Evolutionary conservation across 1,140 invertebrate genomes (phyloP), one percentile per base, ranked within the genome.

Genomic region (Drosophila sechellia): DNA sequence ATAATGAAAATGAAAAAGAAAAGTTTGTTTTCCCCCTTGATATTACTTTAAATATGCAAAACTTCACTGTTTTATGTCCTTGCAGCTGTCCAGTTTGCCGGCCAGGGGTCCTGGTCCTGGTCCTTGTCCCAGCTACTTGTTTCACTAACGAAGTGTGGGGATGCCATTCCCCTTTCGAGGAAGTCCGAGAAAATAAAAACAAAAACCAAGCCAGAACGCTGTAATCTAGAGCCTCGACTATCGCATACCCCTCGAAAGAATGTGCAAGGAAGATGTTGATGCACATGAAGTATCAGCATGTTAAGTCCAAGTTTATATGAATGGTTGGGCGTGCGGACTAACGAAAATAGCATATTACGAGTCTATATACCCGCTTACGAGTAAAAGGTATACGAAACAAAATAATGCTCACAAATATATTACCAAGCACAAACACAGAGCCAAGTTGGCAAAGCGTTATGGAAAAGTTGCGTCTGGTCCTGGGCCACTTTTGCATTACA

Each of bases 401-500:
- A 48, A 65, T 58, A 65, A 68, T 66, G 71, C 55, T 74, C 39
- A 60, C 72, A 69, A 77, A 77, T 69, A 77, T 69, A 77, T 76
- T 76, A 69, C 68, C 43, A 20, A 68, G 45, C 40, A 53, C 48
- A 58, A 37, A 52, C n/a, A 56, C 15, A 31, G 17, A 48, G 49
- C 45, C 60, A 78, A 78, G 53, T 75, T 68, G 40, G 20, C 53
- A 60, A 69, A 71, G 74, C 77, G 74, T 83, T 83, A 74, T 50
- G 43, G 48, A 57, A 78, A 86, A 86, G 70, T 79, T 87, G 49
- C 49, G 64, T 45, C 74, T 70, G 59, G 59, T 40, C 80, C 72
- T 72, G 69, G 80, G 75, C 79, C 65, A 85, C 60, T 84, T 84
- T 84, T 79, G 61, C 80, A 87, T 86, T 83, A 87, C 66, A 87